Evolutionary conservation across 2,113 vertebrate genomes (phyloP).

Genomic region (Corythaeola cristata): DNA sequence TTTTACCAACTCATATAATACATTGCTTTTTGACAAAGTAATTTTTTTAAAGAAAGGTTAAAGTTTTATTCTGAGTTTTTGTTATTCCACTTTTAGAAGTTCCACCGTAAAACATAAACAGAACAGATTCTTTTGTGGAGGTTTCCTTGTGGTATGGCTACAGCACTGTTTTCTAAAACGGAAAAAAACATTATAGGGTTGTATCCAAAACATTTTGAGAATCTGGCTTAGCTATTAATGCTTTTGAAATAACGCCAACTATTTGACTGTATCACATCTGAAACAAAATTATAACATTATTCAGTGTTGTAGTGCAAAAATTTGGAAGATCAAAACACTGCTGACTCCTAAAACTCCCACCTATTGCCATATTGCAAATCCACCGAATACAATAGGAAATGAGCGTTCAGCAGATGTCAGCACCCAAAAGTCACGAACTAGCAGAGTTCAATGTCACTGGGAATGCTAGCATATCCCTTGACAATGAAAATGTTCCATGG

Average conservation of each 20-base stretch:
- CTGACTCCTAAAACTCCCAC: background rate
- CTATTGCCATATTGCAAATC: background rate
- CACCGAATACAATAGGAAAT: background rate
- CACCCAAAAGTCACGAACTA: background rate
- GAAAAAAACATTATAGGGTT: background rate
- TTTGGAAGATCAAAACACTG: background rate
- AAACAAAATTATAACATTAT: background rate
- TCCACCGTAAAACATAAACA: background rate
- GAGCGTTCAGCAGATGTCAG: background rate
- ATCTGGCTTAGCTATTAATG: background rate
- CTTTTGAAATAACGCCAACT: background rate
- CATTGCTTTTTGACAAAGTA: background rate
- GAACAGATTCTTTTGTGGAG: background rate
- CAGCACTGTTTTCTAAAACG: background rate
- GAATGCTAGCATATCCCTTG: background rate
- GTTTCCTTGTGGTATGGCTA: background rate
- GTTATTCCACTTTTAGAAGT: background rate
- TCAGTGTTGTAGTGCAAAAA: background rate
- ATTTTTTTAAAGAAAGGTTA: background rate
- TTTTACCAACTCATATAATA: background rate
- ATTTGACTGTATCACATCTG: background rate
- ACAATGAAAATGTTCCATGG: background rate
- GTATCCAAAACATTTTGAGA: background rate
- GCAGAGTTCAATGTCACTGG: background rate
- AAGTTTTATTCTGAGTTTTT: background rate